Evolutionary conservation across 2,797 vertebrate genomes (phyloP).

Genomic region (Botia almorhae): DNA sequence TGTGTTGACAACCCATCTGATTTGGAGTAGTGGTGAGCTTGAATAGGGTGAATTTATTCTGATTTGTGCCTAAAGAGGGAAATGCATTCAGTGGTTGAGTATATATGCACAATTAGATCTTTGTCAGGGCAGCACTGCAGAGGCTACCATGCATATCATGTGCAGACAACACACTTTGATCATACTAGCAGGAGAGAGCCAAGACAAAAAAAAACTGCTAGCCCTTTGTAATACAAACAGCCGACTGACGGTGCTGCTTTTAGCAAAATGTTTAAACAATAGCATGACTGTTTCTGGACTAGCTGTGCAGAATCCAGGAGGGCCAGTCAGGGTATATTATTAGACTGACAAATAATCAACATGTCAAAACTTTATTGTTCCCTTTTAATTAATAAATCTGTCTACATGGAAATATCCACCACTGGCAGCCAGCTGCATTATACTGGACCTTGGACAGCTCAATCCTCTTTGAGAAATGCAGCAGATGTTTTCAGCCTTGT

Average conservation of each 20-base stretch:
- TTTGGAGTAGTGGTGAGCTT: neutral
- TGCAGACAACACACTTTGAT: neutral
- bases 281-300: neutral
- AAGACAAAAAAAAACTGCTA: neutral
- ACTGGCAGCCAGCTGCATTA: neutral
- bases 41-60: neutral
- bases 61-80: slow-evolving; percentile 23
- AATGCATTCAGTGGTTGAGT: slow-evolving; percentile 3
- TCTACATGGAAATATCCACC: neutral
- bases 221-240: neutral
- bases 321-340: slow-evolving; percentile 8
- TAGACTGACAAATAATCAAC: neutral
- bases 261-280: neutral
- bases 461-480: neutral
- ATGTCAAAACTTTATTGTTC: neutral
- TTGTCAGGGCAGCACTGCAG: slow-evolving; percentile 61
- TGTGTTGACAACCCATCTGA: neutral
- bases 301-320: neutral
- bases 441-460: neutral
- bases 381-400: neutral
- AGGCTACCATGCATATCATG: slow-evolving; percentile 58
- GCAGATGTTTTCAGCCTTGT: no score
- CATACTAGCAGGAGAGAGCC: neutral
- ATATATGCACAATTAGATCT: slow-evolving; percentile 61
- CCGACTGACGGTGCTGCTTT: neutral